Base-by-base conservation (phyloP, 1,140 invertebrate species). In the Drosophila yakuba region DNA sequence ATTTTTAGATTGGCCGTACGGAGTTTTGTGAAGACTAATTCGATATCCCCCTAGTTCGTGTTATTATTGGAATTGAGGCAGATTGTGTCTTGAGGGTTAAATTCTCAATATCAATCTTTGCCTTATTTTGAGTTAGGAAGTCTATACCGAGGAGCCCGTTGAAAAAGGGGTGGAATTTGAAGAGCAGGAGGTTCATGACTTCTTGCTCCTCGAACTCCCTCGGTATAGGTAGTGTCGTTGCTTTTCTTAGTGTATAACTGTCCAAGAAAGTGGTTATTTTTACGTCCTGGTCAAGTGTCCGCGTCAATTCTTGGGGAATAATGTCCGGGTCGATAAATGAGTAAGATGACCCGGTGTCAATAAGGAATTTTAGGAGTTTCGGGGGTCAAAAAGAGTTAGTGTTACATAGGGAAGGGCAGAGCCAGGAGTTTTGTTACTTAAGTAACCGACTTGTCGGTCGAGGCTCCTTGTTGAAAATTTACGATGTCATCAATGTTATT, bases 301-400 rank as follows among this genome's bases (percentile, higher is more conserved):
- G 43, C 20, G 10, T 20, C 8, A 17, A 7, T 8, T 8, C 10
- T 44, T 44, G 43, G 7, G 48, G 28, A 32, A 50, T 32, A 52
- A 38, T 8, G n/a, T 7, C 15, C 36, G 50, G 50, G n/a, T 54
- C 51, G 25, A 60, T 15, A 11, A 60, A 60, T 0, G 43, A 64
- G 48, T 44, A 48, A 11, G 52, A 57, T 1, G 62, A 50, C 10
- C 54, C 62, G 25, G 44, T 66, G 7, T 66, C 63, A 14, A 66
- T 45, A 4, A 58, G 28, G 15, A 48, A 50, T 50, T 55, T 50
- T 15, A 48, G 14, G 25, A 14, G 23, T 48, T 48, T n/a, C 23
- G 14, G 7, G 45, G n/a, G 14, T 28, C n/a, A n/a, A 14, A 48
- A 28, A 48, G 8, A 6, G 23, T 28, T 23, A 28, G 14, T 28